Conservation (phyloP, 1,140 invertebrate genomes). For the Lasioglossum albipes region DNA sequence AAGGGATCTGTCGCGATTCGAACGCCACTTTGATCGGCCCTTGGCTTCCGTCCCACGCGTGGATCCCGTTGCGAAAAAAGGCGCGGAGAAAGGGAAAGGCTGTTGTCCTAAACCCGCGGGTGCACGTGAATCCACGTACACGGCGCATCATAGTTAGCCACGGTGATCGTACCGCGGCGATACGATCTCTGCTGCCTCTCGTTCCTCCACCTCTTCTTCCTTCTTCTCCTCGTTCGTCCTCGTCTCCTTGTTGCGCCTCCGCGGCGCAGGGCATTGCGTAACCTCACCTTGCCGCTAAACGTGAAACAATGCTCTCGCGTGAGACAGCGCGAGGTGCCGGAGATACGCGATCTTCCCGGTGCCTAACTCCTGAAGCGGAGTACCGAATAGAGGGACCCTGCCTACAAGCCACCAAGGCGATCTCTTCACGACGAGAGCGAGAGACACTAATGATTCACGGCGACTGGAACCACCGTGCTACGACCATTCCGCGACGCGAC, state of each 20-base stretch:
- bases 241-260: slow-evolving; percentile 42
- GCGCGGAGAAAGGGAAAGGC: slow-evolving; percentile 1
- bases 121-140: slow-evolving; percentile 17
- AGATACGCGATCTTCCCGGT: slow-evolving; percentile 64
- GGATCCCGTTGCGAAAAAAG: not conserved
- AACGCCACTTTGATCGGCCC: not conserved
- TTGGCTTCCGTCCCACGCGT: not conserved
- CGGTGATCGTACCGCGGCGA: slow-evolving; percentile 56
- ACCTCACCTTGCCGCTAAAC: slow-evolving; percentile 73
- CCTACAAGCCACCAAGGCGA: slow-evolving; percentile 5
- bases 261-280: slow-evolving; percentile 64
- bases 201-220: not conserved
- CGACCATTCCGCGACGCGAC: not conserved
- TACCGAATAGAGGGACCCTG: slow-evolving; percentile 33
- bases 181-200: slow-evolving; percentile 58
- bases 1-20: no score
- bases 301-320: slow-evolving; percentile 72
- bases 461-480: not conserved
- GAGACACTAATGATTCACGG: slow-evolving; percentile 48
- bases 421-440: slow-evolving; percentile 31
- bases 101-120: slow-evolving; percentile 8
- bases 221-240: not conserved
- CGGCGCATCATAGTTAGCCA: slow-evolving; percentile 61
- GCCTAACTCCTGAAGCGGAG: slow-evolving; percentile 46
- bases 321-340: slow-evolving; percentile 64